These are phyloP conservation scores for Caenorhabditis plicata DNA, from an alignment of 2,888 invertebrate genomes.

Conservation along the genomic window DNA sequence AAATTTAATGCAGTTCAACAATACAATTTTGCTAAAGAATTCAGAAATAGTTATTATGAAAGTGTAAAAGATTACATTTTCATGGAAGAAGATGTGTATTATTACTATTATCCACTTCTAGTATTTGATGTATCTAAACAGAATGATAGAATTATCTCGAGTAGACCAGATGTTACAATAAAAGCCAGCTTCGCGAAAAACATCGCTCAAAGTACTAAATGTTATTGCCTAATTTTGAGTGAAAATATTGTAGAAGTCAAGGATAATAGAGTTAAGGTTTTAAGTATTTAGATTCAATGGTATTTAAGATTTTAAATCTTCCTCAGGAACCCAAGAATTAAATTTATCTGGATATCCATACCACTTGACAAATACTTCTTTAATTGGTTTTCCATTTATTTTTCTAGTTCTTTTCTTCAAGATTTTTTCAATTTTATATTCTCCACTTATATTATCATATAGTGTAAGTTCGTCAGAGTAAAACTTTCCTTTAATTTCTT, in stretches of 20 bases:
- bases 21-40: conserved; percentile 51
- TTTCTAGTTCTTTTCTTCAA: too few relatives aligned
- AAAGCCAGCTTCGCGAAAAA: conserved; percentile 36
- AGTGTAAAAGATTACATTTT: conserved; percentile 39
- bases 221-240: conserved; percentile 34
- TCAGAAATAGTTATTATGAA: conserved; percentile 46
- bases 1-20: conserved; percentile 48
- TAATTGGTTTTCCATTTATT: too few relatives aligned
- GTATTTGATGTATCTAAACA: conserved; percentile 47
- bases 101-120: conserved; percentile 42
- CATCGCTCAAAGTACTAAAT: conserved; percentile 40
- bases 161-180: conserved; percentile 48
- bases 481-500: too few relatives aligned
- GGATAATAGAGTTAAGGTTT: conserved; percentile 36
- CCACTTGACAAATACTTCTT: too few relatives aligned
- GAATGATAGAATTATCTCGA: conserved; percentile 45
- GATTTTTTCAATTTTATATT: too few relatives aligned
- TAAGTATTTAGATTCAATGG: conserved; percentile 26
- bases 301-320: too few relatives aligned
- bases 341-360: too few relatives aligned
- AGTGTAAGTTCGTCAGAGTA: too few relatives aligned
- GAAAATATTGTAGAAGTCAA: conserved; percentile 40
- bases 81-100: conserved; percentile 44
- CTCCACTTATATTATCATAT: too few relatives aligned
- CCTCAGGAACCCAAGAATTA: too few relatives aligned